Conservation (phyloP, 2,113 vertebrate species). For the Leptodactylus fuscus region DNA sequence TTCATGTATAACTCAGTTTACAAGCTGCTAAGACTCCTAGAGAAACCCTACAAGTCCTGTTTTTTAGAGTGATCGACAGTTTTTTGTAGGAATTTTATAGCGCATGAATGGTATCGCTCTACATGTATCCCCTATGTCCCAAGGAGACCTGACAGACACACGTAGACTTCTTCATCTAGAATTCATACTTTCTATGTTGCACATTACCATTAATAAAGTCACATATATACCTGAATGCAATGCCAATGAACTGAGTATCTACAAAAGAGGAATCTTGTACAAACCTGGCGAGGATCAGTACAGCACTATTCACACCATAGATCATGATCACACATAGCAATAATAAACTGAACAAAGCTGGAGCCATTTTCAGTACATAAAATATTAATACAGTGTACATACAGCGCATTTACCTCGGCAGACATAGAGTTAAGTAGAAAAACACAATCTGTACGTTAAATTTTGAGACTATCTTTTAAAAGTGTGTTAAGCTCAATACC, state of each 20-base stretch:
- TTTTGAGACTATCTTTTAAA: constrained; percentile 25
- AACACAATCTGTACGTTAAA: not conserved
- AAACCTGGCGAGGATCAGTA: not conserved
- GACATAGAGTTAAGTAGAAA: not conserved
- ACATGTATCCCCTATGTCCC: not conserved
- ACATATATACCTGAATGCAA: not conserved
- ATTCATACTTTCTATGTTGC: not conserved
- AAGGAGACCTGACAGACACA: not conserved
- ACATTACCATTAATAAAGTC: not conserved
- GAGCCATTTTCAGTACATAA: not conserved
- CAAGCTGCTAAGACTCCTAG: no score
- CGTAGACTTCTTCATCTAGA: not conserved
- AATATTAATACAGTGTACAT: not conserved
- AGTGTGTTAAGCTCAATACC: not conserved
- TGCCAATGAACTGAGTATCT: not conserved
- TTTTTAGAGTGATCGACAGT: no score
- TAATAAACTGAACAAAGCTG: not conserved
- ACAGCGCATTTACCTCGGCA: not conserved
- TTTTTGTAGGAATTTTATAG: no score
- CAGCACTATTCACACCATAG: not conserved
- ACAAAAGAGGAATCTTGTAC: not conserved
- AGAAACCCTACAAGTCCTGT: no score
- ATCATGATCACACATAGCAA: not conserved
- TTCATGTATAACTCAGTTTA: no score
- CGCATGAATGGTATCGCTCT: no score